Evolutionary conservation across 2,888 invertebrate species (phyloP), one percentile per base, ranked within the genome.

Genomic region (Subacronicta megacephala): DNA sequence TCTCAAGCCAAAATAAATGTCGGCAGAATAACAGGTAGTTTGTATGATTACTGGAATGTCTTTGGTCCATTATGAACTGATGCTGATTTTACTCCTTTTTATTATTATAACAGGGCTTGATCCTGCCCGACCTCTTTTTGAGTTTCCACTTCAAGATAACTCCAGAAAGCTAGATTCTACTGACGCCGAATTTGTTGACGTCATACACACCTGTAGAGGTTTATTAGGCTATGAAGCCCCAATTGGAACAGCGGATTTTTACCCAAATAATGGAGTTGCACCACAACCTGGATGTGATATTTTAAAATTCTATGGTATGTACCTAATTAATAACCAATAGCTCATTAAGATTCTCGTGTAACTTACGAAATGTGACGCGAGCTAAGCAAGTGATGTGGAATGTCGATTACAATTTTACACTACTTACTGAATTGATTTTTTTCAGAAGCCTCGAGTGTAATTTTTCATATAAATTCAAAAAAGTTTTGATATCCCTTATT

Each of bases 121-220:
- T 87, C 96, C 97, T 20, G 96, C 96, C 0, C 81, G 96, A 65
- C 97, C 97, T 0, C 78, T 96, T 9, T 96, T 97, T 41, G 95
- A 96, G 80, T 89, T 94, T 45, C 96, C 95, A 3, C 85, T 89
- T 40, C 82, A 83, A 63, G 88, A 93, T 23, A 95, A 95, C 69
- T 88, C 95, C 0, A 82, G 95, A 58, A 95, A 95, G 3, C 84
- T 92, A 42, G 96, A 96, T 62, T 53, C 69, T 7, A 62, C 69
- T 55, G 96, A 97, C 84, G 97, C 96, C 0, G 89, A 89, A 55
- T 95, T 96, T 55, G 96, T 97, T 23, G 94, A 95, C 57, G 87
- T 96, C 13, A 94, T 97, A 26, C 96, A 97, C 80, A 96, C 97
- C 2, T 96, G 96, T 81, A 95, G 96, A 0, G 96, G 96, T 1